Base-by-base conservation (phyloP, 2,113 vertebrate species). In the Microtus richardsoni region DNA sequence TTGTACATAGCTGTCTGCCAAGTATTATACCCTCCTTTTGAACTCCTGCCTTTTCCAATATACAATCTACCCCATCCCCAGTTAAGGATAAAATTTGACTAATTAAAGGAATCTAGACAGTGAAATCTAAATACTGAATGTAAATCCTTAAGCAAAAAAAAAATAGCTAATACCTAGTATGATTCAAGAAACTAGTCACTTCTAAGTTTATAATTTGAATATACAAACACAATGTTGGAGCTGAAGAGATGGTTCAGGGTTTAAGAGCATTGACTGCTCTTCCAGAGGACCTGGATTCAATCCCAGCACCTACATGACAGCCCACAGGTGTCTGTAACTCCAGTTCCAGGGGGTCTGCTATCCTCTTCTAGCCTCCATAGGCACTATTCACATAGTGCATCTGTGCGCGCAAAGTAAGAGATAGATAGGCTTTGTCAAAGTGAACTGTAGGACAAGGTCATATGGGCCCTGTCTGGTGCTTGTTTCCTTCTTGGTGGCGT, bases 1-100 rank as follows among this genome's bases (percentile, higher is more conserved):
- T 11, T 39, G 0, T 11, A 13, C 28, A 30, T n/a, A 5, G 19
- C 26, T 14, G 3, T 24, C 5, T n/a, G 78, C 30, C 47, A 7
- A 7, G 62, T 74, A 47, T 22, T 54, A 14, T 19, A n/a, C 6
- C 6, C 73, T n/a, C 7, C 44, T 19, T 44, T 62, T 22, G 49
- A 85, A 39, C 5, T 47, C 28, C 19, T 24, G 33, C 39, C 39
- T 64, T 54, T 26, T 36, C 26, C 14, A 39, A 19, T 8, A 44
- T 26, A 49, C 2, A 30, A 1, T 9, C 64, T 47, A 36, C 8
- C 12, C 1, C 47, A 52, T 36, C 12, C 26, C 41, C 33, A 54
- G 6, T 62, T 33, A 84, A 30, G 73, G 33, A 78, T 3, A 62
- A 73, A 30, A 78, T 16, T 3, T 66, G 12, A 66, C 9, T 82